These are phyloP conservation scores for Clepsis dumicolana DNA, from an alignment of 2,888 invertebrate genomes.

Conservation along the genomic window DNA sequence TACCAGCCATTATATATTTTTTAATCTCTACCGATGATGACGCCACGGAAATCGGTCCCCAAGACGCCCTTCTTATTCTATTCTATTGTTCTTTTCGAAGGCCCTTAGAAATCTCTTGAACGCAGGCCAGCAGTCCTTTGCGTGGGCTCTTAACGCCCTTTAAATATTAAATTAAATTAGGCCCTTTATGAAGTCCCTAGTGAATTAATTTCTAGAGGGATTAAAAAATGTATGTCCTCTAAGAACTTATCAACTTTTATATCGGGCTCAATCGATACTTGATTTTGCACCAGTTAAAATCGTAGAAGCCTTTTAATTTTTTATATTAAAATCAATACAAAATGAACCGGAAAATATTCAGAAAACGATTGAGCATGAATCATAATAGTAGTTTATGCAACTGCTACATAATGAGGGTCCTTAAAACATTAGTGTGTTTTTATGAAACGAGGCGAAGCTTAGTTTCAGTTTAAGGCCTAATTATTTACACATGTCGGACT, in stretches of 20 bases:
- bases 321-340: background rate
- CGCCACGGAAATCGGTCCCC: background rate
- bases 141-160: background rate
- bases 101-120: background rate
- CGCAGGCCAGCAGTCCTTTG: background rate
- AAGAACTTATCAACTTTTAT: background rate
- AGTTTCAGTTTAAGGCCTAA: too few relatives aligned
- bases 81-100: background rate
- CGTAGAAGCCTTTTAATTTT: background rate
- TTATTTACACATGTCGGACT: too few relatives aligned
- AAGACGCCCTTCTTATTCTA: background rate
- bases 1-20: too few relatives aligned
- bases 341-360: too few relatives aligned
- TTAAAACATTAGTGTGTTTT: too few relatives aligned
- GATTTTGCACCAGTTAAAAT: too few relatives aligned
- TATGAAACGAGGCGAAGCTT: too few relatives aligned
- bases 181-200: background rate
- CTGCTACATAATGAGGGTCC: too few relatives aligned
- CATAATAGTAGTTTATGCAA: too few relatives aligned
- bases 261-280: background rate
- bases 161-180: conserved; percentile 7
- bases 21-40: too few relatives aligned
- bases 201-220: background rate
- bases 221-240: background rate
- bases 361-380: too few relatives aligned